Evolutionary conservation across 2,113 vertebrate species (phyloP).

Genomic region (Colossoma macropomum): DNA sequence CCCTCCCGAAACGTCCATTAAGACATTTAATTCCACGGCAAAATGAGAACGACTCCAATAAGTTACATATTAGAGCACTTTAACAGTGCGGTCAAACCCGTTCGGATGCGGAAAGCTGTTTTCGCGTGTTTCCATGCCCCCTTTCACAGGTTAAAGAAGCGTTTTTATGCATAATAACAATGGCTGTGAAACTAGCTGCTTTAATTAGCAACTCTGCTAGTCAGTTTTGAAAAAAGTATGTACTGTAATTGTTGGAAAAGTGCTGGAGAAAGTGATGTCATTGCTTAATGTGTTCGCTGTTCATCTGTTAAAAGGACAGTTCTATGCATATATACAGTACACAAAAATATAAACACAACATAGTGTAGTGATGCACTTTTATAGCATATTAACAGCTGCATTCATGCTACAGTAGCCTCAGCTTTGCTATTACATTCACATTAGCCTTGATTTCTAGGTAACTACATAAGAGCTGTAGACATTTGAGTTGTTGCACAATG

Average conservation of each 20-base stretch:
- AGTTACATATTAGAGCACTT: slow-evolving; percentile 61
- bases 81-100: slow-evolving; percentile 36
- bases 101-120: slow-evolving; percentile 49
- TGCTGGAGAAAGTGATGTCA: background rate
- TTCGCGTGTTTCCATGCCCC: slow-evolving; percentile 30
- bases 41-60: slow-evolving; percentile 57
- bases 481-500: too few species aligned
- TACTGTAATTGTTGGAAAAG: slow-evolving; percentile 35
- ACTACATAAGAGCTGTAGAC: too few species aligned
- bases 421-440: too few species aligned
- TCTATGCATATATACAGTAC: background rate
- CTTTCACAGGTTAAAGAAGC: slow-evolving; percentile 46
- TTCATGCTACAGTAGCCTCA: too few species aligned
- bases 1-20: slow-evolving; percentile 49
- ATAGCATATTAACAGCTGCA: background rate
- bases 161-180: slow-evolving; percentile 48
- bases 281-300: background rate
- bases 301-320: too few species aligned
- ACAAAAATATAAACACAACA: background rate
- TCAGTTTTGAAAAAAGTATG: slow-evolving; percentile 20
- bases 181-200: slow-evolving; percentile 25
- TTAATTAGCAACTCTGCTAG: slow-evolving; percentile 47
- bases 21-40: slow-evolving; percentile 46
- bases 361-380: too few species aligned
- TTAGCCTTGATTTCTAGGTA: too few species aligned